Conservation (phyloP, 2,888 invertebrate species). For the Subacronicta megacephala region DNA sequence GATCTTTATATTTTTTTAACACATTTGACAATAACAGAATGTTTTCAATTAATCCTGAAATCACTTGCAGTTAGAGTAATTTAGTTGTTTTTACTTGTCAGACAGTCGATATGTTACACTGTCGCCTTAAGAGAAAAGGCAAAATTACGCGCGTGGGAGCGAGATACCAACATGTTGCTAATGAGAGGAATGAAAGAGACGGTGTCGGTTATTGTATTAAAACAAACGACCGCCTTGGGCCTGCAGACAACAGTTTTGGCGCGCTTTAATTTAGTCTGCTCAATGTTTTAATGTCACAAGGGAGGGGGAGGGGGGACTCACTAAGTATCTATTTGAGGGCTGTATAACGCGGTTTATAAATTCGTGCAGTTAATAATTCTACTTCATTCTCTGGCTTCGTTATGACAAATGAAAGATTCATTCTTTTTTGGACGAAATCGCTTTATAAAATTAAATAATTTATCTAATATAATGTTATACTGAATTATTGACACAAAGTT, state of each 20-base stretch:
- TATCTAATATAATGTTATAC: too few relatives aligned
- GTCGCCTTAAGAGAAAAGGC: constrained; percentile 83
- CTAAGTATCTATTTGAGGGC: constrained; percentile 88
- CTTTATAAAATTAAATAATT: too few relatives aligned
- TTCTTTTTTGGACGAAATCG: too few relatives aligned
- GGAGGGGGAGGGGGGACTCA: constrained; percentile 67
- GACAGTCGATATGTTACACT: constrained; percentile 71
- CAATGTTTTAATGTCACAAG: constrained; percentile 86
- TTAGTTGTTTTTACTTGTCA: constrained; percentile 61
- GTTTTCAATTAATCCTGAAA: constrained; percentile 61
- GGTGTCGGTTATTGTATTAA: constrained; percentile 87
- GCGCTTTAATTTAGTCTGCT: constrained; percentile 88
- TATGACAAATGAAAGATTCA: constrained; percentile 41
- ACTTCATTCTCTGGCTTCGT: constrained; percentile 62
- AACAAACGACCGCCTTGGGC: constrained; percentile 89
- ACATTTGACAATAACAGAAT: constrained; percentile 46
- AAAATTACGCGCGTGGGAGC: constrained; percentile 75
- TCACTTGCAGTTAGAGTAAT: constrained; percentile 61
- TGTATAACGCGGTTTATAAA: constrained; percentile 84
- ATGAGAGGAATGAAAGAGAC: constrained; percentile 79
- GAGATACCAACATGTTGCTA: constrained; percentile 66
- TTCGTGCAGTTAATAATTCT: constrained; percentile 82
- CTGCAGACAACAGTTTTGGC: constrained; percentile 87
- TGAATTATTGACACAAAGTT: too few relatives aligned
- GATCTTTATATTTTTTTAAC: constrained; percentile 40